These are phyloP conservation scores for Nomada lathburiana DNA, from an alignment of 2,888 invertebrate species.

Conservation along the genomic window DNA sequence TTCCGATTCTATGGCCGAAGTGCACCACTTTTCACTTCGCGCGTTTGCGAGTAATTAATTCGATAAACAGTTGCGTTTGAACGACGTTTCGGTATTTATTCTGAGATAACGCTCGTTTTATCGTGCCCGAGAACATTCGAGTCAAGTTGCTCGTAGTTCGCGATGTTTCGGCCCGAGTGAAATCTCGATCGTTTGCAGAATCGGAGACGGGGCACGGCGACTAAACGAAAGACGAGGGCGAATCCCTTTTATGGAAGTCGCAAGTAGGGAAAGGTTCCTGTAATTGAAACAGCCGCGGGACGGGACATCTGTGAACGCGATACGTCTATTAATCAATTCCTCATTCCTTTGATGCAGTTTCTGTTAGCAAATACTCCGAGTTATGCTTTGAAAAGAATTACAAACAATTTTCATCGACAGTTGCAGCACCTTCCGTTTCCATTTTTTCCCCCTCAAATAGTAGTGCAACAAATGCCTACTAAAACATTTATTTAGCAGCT, in stretches of 20 bases:
- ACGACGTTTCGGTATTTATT: not conserved
- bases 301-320: not conserved
- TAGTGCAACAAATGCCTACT: too few species aligned
- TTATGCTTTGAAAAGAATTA: too few species aligned
- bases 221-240: conserved; percentile 17
- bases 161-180: too few species aligned
- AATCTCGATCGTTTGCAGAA: not conserved
- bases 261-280: not conserved
- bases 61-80: not conserved
- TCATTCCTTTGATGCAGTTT: not conserved
- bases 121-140: too few species aligned
- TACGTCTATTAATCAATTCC: not conserved
- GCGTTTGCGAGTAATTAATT: not conserved
- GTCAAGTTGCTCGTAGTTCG: too few species aligned
- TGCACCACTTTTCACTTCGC: too few species aligned
- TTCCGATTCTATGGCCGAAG: too few species aligned
- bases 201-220: not conserved
- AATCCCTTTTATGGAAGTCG: not conserved
- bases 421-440: too few species aligned
- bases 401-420: too few species aligned
- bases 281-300: not conserved
- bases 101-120: not conserved
- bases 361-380: too few species aligned
- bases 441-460: too few species aligned
- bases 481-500: too few species aligned